These are phyloP conservation scores for Mustela erminea DNA, from an alignment of 2,797 vertebrate genomes.

Conservation along the genomic window DNA sequence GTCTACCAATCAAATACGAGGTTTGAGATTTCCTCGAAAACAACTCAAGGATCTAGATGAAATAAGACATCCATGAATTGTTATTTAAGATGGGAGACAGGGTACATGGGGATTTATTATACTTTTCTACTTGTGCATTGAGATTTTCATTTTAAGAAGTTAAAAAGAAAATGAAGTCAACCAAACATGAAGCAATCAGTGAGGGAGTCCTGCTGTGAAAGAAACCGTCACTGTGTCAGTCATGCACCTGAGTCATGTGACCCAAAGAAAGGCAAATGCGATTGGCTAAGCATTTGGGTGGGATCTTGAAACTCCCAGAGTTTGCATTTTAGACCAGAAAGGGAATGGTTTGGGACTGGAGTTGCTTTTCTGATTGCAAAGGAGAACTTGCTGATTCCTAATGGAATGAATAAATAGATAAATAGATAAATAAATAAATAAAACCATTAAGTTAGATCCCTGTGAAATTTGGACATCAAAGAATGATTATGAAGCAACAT, in stretches of 20 bases:
- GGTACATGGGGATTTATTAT: not conserved
- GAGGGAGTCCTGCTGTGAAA: not conserved
- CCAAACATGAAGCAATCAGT: not conserved
- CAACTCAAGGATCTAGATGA: not conserved
- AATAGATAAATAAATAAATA: not conserved
- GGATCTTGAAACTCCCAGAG: not conserved
- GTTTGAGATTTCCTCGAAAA: conserved; percentile 38
- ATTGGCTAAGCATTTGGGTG: not conserved
- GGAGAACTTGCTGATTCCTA: conserved; percentile 42
- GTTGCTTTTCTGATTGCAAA: not conserved
- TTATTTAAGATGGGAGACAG: not conserved
- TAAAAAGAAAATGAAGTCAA: conserved; percentile 10
- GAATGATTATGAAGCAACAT: conserved; percentile 34
- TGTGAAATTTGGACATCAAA: conserved; percentile 69
- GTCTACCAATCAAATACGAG: not conserved
- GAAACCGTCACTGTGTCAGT: not conserved
- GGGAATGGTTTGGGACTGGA: not conserved
- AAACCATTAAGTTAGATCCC: conserved; percentile 1
- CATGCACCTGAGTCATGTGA: not conserved
- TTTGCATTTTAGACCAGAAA: not conserved
- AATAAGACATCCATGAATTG: not conserved
- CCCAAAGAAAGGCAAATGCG: not conserved
- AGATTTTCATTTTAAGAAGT: not conserved
- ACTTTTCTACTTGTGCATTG: not conserved
- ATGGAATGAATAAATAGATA: not conserved